Base-by-base conservation (phyloP, 2,797 vertebrate species). In the Macrochelys suwanniensis region DNA sequence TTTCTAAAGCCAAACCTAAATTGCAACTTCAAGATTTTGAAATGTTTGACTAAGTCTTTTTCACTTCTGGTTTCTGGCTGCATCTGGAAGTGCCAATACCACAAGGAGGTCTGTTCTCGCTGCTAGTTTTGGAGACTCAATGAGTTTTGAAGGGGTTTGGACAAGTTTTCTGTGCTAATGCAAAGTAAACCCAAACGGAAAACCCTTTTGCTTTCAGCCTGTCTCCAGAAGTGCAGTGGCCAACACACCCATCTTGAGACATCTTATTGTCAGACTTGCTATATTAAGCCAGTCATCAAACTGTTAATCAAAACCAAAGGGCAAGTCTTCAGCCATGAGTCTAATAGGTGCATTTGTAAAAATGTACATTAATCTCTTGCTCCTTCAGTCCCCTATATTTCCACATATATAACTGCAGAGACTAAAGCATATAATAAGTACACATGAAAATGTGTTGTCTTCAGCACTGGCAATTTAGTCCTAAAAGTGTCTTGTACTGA, bases 101-200 rank as follows among this genome's bases (percentile, higher is more conserved):
- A 76, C 25, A 47, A 76, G 45, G 74, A 7, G 13, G 74, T 25
- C 23, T 76, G 42, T 76, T 47, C 45, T 74, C 42, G 47, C 74
- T 76, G 42, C 74, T 47, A 45, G 45, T 45, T 47, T 76, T 76
- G 37, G 21, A 76, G 71, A 47, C 85, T 95, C 82, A 94, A 93
- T 82, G 95, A 93, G 82, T 96, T 74, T 94, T 87, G 65, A 68
- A 37, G n/a, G 65, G 19, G 65, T 71, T 37, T 71, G 79, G 95
- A 59, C 80, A 59, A 0, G 0, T 86, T 89, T 80, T 89, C 88
- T 94, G 89, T 68, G 57, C 25, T 54, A 59, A 80, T 50, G 23
- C 94, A 96, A 96, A 93, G 33, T 3, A 49, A 90, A 21, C 0
- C 31, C 57, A 61, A 78, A 47, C 45, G 85, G 42, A 96, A 95